Evolutionary conservation across 2,797 vertebrate genomes (phyloP).

Genomic region (Fistularia commersonii): DNA sequence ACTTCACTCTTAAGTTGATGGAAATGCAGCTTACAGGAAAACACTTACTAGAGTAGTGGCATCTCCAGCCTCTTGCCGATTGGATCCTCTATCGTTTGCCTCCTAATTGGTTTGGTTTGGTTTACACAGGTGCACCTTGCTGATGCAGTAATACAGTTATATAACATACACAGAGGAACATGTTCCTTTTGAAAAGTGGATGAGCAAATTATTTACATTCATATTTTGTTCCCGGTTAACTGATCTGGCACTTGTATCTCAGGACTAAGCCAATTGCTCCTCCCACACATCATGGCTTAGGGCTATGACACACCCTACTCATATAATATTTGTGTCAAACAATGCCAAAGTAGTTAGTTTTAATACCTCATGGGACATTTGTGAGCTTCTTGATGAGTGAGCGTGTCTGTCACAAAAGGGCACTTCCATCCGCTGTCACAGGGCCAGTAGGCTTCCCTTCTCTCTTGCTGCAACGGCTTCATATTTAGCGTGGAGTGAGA

Average conservation of each 20-base stretch:
- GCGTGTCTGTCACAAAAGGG: slow-evolving; percentile 28
- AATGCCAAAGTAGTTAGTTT: slow-evolving; percentile 41
- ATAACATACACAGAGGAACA: slow-evolving; percentile 23
- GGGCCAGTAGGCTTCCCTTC: slow-evolving; percentile 29
- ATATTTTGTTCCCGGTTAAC: slow-evolving; percentile 54
- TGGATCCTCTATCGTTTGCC: slow-evolving; percentile 35
- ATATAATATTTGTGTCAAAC: slow-evolving; percentile 42
- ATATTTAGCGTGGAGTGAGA: slow-evolving; percentile 13
- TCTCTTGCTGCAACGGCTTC: slow-evolving; percentile 10
- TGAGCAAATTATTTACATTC: slow-evolving; percentile 63
- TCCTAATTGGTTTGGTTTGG: slow-evolving; percentile 57
- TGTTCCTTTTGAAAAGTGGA: slow-evolving; percentile 50
- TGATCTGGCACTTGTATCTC: slow-evolving; percentile 54
- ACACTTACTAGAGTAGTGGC: slow-evolving; percentile 27
- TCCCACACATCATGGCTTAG: slow-evolving; percentile 6
- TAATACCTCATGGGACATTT: slow-evolving; percentile 29
- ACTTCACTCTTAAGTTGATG: slow-evolving; percentile 45
- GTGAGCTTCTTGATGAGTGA: slow-evolving; percentile 41
- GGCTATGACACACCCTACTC: slow-evolving; percentile 50
- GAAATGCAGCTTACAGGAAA: slow-evolving; percentile 42
- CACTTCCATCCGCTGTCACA: slow-evolving; percentile 41
- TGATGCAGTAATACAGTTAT: not conserved
- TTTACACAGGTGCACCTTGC: slow-evolving; percentile 4
- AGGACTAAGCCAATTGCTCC: slow-evolving; percentile 16
- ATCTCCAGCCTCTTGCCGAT: slow-evolving; percentile 27